Base-by-base conservation (phyloP, 2,113 vertebrate species). In the Ibidorhyncha struthersii region DNA sequence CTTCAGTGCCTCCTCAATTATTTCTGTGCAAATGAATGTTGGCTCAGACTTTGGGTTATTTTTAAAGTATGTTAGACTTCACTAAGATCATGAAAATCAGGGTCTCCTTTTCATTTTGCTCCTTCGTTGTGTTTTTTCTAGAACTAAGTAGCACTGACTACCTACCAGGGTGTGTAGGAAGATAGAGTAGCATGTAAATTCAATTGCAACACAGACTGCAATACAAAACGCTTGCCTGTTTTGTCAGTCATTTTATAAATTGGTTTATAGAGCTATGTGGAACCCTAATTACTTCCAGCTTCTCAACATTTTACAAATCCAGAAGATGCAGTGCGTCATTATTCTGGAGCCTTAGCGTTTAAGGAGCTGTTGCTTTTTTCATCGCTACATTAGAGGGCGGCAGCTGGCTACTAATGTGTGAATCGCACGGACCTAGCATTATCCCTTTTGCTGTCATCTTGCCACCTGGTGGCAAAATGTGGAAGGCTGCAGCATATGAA, bases 391-490 rank as follows among this genome's bases (percentile, higher is more conserved):
- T 61, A 65, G 95, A 62, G 73, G 93, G 95, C 22, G 14, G 73
- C 83, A 62, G 81, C 71, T 59, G 67, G 73, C 56, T 83, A 20
- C 45, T 71, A 13, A 27, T 16, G 47, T 15, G 80, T 7, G 82
- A 86, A 36, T 71, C 27, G 9, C 53, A 6, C 7, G 10, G 53
- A 12, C 10, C 82, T 59, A 45, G 52, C 55, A 6, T 87, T 34
- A 9, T 56, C n/a, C 63, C 49, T 59, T 70, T 89, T 40, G 72
- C 40, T 69, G 79, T 47, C 71, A 43, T 74, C 88, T 97, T 95
- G 97, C 97, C 96, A 94, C 84, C 96, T 97, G 89, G 92, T 93
- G 94, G 94, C 92, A 71, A 81, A 78, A 82, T 22, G 27, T 7
- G 52, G 93, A 89, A 85, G 82, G 47, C 61, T 91, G 56, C 53